Evolutionary conservation across 64 coral and sea anemone genomes (phyloP).

Genomic region (Trachythela sp.): DNA sequence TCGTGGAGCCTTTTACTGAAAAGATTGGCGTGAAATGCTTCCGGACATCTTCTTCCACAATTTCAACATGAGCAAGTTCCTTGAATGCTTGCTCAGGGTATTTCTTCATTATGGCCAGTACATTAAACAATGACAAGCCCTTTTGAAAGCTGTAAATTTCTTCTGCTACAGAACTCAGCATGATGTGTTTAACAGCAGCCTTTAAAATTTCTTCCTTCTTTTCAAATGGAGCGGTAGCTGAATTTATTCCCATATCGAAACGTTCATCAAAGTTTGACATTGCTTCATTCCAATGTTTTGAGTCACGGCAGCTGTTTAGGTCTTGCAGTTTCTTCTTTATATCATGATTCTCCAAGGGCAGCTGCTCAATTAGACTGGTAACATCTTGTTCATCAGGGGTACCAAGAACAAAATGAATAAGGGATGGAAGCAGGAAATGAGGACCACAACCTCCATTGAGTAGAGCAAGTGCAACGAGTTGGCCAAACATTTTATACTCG

Average conservation of each 20-base stretch:
- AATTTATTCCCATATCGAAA: not conserved
- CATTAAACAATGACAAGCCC: not conserved
- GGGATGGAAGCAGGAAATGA: not conserved
- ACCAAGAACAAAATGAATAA: slow-evolving; percentile 4
- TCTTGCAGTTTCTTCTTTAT: not conserved
- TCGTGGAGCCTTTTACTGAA: not conserved
- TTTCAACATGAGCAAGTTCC: not conserved
- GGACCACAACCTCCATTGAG: not conserved
- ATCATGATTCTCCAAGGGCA: not conserved
- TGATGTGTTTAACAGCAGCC: not conserved
- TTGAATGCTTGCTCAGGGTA: not conserved
- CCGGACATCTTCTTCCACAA: not conserved
- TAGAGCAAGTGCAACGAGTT: not conserved
- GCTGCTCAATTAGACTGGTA: not conserved
- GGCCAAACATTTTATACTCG: not conserved
- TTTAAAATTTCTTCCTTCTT: not conserved
- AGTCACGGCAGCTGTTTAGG: not conserved
- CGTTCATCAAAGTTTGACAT: not conserved
- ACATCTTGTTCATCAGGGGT: not conserved
- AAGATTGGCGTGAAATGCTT: not conserved
- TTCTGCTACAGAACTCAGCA: not conserved
- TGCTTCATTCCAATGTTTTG: not conserved
- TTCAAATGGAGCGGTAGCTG: not conserved
- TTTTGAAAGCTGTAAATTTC: not conserved
- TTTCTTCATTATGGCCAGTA: not conserved